Base-by-base conservation (phyloP, 2,888 invertebrate genomes). In the Brassicogethes aeneus region DNA sequence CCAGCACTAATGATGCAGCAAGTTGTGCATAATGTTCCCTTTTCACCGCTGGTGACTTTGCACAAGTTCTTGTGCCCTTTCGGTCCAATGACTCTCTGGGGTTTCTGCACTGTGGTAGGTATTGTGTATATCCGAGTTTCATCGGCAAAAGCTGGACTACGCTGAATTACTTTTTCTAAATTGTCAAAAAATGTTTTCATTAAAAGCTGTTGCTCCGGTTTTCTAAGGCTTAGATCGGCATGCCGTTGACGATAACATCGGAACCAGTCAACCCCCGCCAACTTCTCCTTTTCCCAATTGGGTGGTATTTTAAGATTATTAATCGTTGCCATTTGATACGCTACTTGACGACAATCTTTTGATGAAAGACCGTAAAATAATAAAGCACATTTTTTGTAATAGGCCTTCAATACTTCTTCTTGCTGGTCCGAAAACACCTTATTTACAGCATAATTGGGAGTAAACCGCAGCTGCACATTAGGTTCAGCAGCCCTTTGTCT, bases 21-120 rank as follows among this genome's bases (percentile, higher is more conserved):
- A 16, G 55, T 43, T 16, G 55, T 60, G 8, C 52, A 51, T 12
- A 59, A 32, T 13, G 46, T 45, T 40, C 59, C 52, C 37, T 53
- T 47, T 49, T 62, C 59, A 14, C 50, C 56, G 32, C 54, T 59
- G 10, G 59, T 58, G 10, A 58, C 42, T 31, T 48, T 43, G 1
- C 52, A 48, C 14, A 61, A 51, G 41, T 57, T 52, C 38, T 52
- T 60, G 8, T 31, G 29, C 3, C 56, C 57, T 45, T 51, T 55
- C 39, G 42, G 46, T 12, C 60, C 63, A 42, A 66, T 35, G n/a
- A 65, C 54, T 46, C 55, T 60, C 7, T 47, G 45, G 2, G 60
- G 56, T 37, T 55, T 60, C 42, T 62, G 60, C 1, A 62, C 62
- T 3, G 60, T 65, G 16, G 56, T 60, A 0, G 57, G 50, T 3